A percentile compares a stretch with the other conserved stretches of the same genome.
Evolutionary conservation across 2,888 invertebrate genomes (phyloP).

Genomic region (Agonopterix alstromeriana): DNA sequence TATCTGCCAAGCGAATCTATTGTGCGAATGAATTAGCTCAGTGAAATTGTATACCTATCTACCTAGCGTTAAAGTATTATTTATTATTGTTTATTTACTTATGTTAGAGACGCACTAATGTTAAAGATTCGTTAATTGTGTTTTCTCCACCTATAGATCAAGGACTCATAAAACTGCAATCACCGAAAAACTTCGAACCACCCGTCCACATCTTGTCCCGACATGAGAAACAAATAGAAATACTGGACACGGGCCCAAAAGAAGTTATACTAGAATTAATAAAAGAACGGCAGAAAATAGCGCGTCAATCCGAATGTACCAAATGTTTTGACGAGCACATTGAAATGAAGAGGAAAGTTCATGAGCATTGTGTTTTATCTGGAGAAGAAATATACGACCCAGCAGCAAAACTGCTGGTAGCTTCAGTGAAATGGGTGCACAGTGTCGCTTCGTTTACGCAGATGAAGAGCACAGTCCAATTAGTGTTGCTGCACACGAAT

Average conservation of each 20-base stretch:
- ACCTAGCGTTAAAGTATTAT: too few relatives aligned
- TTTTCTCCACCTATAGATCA: conserved; percentile 19
- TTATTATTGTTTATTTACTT: too few relatives aligned
- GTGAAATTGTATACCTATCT: too few relatives aligned
- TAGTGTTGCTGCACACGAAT: conserved; percentile 83
- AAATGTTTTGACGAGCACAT: conserved; percentile 9
- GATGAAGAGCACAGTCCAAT: conserved; percentile 80
- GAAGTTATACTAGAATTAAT: conserved; percentile 16
- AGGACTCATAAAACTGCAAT: conserved; percentile 17
- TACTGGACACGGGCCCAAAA: conserved; percentile 11
- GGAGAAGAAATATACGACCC: conserved; percentile 77
- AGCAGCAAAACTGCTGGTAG: conserved; percentile 85
- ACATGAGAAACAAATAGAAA: conserved; percentile 14
- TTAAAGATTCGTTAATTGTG: too few relatives aligned
- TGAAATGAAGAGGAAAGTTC: conserved; percentile 15
- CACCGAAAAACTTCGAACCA: conserved; percentile 39
- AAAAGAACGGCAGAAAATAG: conserved; percentile 23
- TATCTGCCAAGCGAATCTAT: too few relatives aligned
- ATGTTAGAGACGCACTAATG: too few relatives aligned
- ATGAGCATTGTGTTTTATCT: conserved; percentile 55
- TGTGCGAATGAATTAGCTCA: too few relatives aligned
- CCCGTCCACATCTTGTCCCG: conserved; percentile 39
- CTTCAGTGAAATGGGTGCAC: conserved; percentile 88
- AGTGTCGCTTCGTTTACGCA: conserved; percentile 86
- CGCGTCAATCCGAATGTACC: conserved; percentile 21